Base-by-base conservation (phyloP, 2,797 vertebrate species). In the Lophius americanus region DNA sequence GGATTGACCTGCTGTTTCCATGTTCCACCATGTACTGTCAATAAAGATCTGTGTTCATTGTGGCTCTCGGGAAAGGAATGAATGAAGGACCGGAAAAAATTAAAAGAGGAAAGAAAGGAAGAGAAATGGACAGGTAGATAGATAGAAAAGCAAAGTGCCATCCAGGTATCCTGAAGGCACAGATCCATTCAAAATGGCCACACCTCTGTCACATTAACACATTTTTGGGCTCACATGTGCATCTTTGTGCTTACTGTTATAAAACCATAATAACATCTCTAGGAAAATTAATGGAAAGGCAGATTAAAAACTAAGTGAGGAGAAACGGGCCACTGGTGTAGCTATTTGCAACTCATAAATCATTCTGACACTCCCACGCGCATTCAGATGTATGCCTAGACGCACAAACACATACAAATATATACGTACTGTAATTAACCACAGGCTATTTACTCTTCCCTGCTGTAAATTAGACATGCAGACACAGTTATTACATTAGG, bases 391-490 rank as follows among this genome's bases (percentile, higher is more conserved):
- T 84, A 78, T 37, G 69, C 81, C 71, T 66, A 87, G 51, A 78
- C 74, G 57, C 72, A 77, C 42, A 70, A 53, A 14, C 38, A 59
- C 44, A 60, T 55, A 55, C 52, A 68, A 54, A 61, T 70, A 73
- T 50, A 88, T 83, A 75, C 83, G 65, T 89, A 91, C 91, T 90
- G 91, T 94, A 94, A 94, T 94, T 92, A 94, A 93, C 92, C 94
- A 94, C 92, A 95, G 94, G 95, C 96, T 95, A 97, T 98, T 96
- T 97, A 96, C 96, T 96, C 95, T 95, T 95, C 95, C 94, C 95
- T 95, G 96, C 95, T 73, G 90, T 95, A 96, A 96, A 96, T 97
- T 96, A 96, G 95, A 96, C 92, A 96, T 92, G 92, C 95, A 96
- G 96, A 96, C 94, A 94, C 93, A 94, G 94, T 96, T 96, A 96